Evolutionary conservation across 2,113 vertebrate species (phyloP).

Genomic region (Lamprologus tigripictilis): DNA sequence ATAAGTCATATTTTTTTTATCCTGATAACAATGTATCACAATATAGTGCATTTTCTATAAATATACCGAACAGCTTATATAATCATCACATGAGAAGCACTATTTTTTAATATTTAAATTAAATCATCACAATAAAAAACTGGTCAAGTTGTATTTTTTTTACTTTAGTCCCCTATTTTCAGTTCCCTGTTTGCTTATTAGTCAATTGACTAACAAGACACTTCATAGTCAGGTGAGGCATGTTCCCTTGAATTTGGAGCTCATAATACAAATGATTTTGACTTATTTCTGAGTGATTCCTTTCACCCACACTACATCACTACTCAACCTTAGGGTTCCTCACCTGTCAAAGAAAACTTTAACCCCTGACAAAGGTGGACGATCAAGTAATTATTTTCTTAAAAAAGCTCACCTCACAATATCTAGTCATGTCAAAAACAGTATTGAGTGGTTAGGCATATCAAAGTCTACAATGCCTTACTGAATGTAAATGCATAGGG

Average conservation of each 20-base stretch:
- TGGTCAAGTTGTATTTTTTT: neutral
- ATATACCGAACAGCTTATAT: neutral
- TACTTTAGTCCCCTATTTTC: neutral
- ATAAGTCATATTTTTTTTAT: neutral
- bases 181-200: neutral
- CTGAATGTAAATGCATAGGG: neutral
- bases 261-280: neutral
- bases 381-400: neutral
- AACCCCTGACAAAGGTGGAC: neutral
- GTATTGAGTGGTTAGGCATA: neutral
- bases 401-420: accelerated
- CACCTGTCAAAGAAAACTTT: neutral
- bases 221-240: neutral
- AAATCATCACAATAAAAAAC: neutral
- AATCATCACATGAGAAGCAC: neutral
- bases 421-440: neutral
- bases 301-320: neutral
- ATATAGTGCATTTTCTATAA: neutral
- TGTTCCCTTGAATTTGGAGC: neutral
- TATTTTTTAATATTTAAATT: neutral
- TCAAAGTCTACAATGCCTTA: neutral
- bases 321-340: accelerated
- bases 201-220: neutral
- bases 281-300: neutral
- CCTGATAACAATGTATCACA: neutral